These are phyloP conservation scores for Tinamus major DNA, from an alignment of 2,797 vertebrate genomes.

Conservation along the genomic window DNA sequence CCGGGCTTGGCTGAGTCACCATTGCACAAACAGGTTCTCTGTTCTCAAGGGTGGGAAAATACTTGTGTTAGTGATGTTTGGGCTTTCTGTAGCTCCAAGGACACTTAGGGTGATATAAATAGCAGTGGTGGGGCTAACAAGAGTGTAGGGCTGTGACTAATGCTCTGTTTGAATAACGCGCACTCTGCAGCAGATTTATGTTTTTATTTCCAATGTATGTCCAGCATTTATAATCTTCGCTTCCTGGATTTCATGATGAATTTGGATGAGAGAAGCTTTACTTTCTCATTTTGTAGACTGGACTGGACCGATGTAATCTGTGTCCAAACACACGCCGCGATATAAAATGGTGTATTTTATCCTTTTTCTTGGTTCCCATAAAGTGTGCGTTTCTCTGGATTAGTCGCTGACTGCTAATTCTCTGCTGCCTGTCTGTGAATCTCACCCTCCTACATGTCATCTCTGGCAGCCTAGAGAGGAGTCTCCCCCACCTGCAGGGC, in stretches of 20 bases:
- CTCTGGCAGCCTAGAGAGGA: not conserved
- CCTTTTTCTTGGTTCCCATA: not conserved
- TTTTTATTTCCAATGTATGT: conserved; percentile 17
- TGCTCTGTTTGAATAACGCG: conserved; percentile 25
- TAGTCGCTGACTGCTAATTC: not conserved
- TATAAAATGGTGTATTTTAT: not conserved
- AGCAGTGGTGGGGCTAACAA: conserved; percentile 25
- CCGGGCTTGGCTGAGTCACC: not conserved
- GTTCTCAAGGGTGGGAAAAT: conserved; percentile 62
- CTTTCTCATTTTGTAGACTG: not conserved
- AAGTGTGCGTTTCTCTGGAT: not conserved
- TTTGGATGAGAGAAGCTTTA: not conserved
- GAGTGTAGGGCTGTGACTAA: conserved; percentile 50
- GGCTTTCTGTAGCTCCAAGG: conserved; percentile 40
- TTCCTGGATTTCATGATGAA: conserved; percentile 4
- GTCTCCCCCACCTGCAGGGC: not conserved
- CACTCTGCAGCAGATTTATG: conserved; percentile 13
- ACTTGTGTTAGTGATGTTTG: conserved; percentile 28
- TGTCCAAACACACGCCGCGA: fast-evolving
- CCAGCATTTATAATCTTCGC: conserved; percentile 11
- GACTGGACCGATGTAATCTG: not conserved
- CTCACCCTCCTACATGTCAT: not conserved
- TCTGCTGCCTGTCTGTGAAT: not conserved
- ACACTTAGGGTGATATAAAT: conserved; percentile 43
- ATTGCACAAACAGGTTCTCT: conserved; percentile 53